Evolutionary conservation across 2,113 vertebrate genomes (phyloP).

Genomic region (Deroptyus accipitrinus): DNA sequence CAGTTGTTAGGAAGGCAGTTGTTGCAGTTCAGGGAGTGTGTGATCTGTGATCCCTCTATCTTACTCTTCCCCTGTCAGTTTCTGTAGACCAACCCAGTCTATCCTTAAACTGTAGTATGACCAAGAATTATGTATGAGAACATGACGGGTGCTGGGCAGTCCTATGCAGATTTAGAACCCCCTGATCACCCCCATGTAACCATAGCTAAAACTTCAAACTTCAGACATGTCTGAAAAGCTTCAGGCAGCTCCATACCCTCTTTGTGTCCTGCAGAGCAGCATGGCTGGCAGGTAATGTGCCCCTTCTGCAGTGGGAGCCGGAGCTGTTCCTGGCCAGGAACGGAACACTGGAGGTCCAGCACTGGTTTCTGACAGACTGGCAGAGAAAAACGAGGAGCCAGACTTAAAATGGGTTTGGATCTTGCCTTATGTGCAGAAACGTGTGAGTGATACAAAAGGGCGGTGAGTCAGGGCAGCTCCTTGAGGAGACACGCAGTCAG

Average conservation of each 20-base stretch:
- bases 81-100: not conserved
- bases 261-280: not conserved
- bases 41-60: not conserved
- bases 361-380: not conserved
- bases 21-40: not conserved
- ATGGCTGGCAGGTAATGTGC: not conserved
- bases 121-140: not conserved
- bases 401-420: not conserved
- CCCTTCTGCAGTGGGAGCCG: not conserved
- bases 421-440: not conserved
- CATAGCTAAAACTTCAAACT: not conserved
- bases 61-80: not conserved
- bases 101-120: not conserved
- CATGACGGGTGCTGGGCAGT: not conserved
- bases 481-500: accelerated
- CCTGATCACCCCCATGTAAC: accelerated
- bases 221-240: not conserved
- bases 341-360: not conserved
- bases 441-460: not conserved
- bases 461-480: not conserved
- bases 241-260: not conserved
- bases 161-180: not conserved
- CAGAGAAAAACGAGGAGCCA: not conserved
- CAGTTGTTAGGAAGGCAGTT: not conserved
- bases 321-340: not conserved